These are phyloP conservation scores for Cricetomys ansorgei DNA, from an alignment of 2,113 vertebrate genomes.

Conservation along the genomic window DNA sequence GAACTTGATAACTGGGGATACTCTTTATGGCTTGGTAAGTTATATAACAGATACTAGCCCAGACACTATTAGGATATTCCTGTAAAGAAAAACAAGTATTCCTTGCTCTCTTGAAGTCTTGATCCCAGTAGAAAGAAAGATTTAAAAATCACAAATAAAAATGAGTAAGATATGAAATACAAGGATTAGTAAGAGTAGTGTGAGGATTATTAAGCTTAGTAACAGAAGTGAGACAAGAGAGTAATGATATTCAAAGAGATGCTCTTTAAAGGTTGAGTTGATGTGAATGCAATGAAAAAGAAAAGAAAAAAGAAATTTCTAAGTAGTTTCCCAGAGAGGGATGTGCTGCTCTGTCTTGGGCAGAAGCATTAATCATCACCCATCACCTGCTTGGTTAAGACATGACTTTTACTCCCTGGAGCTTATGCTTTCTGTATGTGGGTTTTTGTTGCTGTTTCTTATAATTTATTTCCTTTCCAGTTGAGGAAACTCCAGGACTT, in stretches of 20 bases:
- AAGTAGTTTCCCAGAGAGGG: slow-evolving; percentile 11
- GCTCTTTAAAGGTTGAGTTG: not conserved
- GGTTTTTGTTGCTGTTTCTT: slow-evolving; percentile 62
- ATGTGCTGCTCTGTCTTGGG: not conserved
- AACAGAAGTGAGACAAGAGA: not conserved
- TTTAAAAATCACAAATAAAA: not conserved
- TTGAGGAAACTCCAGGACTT: slow-evolving; percentile 60
- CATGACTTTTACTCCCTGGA: slow-evolving; percentile 58
- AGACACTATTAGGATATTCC: not conserved
- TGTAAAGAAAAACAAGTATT: not conserved
- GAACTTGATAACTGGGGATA: not conserved
- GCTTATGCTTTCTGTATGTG: slow-evolving; percentile 71
- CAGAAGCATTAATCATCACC: slow-evolving; percentile 58
- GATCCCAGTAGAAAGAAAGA: not conserved
- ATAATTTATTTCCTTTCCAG: slow-evolving; percentile 75
- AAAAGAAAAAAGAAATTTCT: not conserved
- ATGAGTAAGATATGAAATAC: not conserved
- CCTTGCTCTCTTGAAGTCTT: not conserved
- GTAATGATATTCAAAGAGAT: not conserved
- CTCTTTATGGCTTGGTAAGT: not conserved
- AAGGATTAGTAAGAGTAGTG: not conserved
- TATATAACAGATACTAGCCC: not conserved
- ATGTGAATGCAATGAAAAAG: not conserved
- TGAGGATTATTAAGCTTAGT: too few species aligned
- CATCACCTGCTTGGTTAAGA: slow-evolving; percentile 63